phyloP scores from a whole-genome alignment of 2,113 vertebrate species.

The Collichthys lucidus region DNA sequence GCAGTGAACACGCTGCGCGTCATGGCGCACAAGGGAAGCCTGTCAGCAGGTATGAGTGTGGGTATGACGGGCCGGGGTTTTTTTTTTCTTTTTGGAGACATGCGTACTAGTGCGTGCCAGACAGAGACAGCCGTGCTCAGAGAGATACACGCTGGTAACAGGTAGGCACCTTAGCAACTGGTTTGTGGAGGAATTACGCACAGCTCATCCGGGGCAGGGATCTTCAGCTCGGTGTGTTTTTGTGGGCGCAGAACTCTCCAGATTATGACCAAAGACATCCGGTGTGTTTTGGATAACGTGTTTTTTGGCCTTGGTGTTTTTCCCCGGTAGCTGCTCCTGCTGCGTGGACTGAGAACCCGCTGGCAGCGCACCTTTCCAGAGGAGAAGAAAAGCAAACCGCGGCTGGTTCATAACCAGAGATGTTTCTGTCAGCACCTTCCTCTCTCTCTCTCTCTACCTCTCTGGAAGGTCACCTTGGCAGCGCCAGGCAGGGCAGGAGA shows the following conservation, averaged over 20 bases:
- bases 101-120: constrained; percentile 47
- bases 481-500: constrained; percentile 62
- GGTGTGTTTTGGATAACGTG: constrained; percentile 41
- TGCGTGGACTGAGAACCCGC: constrained; percentile 41
- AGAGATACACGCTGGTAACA: constrained; percentile 13
- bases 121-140: constrained; percentile 25
- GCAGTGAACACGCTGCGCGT: constrained; percentile 36
- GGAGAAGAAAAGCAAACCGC: constrained; percentile 49
- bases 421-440: constrained; percentile 71
- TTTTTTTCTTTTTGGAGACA: constrained; percentile 14
- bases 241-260: constrained; percentile 36
- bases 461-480: constrained; percentile 81
- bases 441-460: constrained; percentile 13
- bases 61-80: constrained; percentile 31
- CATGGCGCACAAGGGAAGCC: constrained; percentile 47
- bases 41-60: constrained; percentile 68
- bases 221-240: constrained; percentile 10
- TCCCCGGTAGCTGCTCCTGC: constrained; percentile 31
- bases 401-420: constrained; percentile 59
- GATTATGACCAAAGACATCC: constrained; percentile 39
- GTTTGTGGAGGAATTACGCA: constrained; percentile 18
- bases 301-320: constrained; percentile 35
- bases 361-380: constrained; percentile 61
- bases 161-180: constrained; percentile 23
- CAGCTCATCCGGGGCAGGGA: constrained; percentile 1